These are phyloP conservation scores for Bombus polaris DNA, from an alignment of 1,140 invertebrate species.

Conservation along the genomic window DNA sequence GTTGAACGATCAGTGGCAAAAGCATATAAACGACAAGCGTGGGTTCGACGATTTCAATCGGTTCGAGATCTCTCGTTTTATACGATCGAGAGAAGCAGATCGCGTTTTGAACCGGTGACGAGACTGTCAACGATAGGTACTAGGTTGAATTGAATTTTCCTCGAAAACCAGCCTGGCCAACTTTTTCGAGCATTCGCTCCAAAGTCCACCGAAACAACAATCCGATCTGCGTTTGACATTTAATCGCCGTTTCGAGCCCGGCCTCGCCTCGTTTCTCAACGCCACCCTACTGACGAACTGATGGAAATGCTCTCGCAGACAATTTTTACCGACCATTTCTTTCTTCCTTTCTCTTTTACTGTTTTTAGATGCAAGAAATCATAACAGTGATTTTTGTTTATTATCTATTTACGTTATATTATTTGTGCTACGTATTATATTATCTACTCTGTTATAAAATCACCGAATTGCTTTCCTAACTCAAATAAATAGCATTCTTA, in stretches of 20 bases:
- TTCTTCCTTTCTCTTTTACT: not conserved
- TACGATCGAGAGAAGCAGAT: too few species aligned
- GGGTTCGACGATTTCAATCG: too few species aligned
- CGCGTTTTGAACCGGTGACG: not conserved
- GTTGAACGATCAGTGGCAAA: too few species aligned
- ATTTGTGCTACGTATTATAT: too few species aligned
- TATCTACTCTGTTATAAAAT: too few species aligned
- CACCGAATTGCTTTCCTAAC: too few species aligned
- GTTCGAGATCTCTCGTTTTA: too few species aligned
- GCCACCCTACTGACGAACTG: not conserved
- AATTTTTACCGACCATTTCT: not conserved
- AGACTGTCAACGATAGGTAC: not conserved
- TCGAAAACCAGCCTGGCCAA: constrained; percentile 1
- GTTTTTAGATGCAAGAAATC: not conserved
- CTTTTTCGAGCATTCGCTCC: not conserved
- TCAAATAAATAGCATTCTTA: too few species aligned
- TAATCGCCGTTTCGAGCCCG: not conserved
- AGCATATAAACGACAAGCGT: too few species aligned
- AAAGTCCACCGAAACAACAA: constrained; percentile 4
- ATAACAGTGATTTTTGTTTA: not conserved
- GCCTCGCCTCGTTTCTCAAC: not conserved
- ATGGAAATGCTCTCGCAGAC: not conserved
- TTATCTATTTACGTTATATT: too few species aligned
- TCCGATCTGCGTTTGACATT: constrained; percentile 22
- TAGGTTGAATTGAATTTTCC: not conserved